These are phyloP conservation scores for Mystacides longicornis DNA, from an alignment of 2,888 invertebrate species.

Conservation along the genomic window DNA sequence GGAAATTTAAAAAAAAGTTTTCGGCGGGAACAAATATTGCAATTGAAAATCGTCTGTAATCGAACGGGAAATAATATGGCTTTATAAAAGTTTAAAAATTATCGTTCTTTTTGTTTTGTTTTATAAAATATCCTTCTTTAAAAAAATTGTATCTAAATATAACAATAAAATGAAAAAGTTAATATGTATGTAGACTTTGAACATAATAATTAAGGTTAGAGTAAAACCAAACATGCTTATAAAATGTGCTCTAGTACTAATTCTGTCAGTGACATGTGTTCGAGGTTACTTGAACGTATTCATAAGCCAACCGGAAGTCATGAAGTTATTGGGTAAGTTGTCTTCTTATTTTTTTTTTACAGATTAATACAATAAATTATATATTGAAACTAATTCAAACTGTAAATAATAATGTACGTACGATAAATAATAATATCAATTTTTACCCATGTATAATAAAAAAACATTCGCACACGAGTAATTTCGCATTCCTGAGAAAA, in stretches of 20 bases:
- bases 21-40: no score
- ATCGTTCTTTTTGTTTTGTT: neutral
- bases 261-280: conserved; percentile 41
- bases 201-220: no score
- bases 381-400: neutral
- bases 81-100: neutral
- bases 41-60: neutral
- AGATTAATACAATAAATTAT: neutral
- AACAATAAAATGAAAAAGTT: no score
- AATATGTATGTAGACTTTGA: no score
- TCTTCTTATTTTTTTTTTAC: conserved; percentile 3
- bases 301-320: conserved; percentile 72
- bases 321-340: conserved; percentile 67
- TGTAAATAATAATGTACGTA: neutral
- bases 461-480: no score
- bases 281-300: conserved; percentile 70
- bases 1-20: no score
- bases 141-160: no score
- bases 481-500: no score
- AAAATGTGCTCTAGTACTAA: no score
- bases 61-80: neutral
- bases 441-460: no score
- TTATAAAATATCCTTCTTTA: neutral
- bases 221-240: no score
- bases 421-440: no score